These are phyloP conservation scores for Ammodytes dubius DNA, from an alignment of 2,113 vertebrate species.

Conservation along the genomic window DNA sequence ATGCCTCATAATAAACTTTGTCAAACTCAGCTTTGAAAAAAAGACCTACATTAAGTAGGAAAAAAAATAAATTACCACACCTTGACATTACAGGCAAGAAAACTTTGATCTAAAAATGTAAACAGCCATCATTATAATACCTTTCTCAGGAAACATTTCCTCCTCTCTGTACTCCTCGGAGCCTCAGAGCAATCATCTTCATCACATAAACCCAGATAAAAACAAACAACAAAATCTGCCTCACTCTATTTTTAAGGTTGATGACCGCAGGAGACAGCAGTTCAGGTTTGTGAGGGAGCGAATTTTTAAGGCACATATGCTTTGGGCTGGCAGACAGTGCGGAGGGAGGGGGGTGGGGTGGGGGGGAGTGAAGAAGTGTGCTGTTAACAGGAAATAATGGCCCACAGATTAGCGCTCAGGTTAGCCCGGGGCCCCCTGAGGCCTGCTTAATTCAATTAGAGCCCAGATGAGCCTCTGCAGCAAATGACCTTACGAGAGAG, in stretches of 20 bases:
- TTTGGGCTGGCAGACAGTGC: conserved; percentile 71
- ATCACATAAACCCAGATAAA: conserved; percentile 61
- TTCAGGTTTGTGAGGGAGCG: conserved; percentile 69
- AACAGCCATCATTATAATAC: conserved; percentile 52
- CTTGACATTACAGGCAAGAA: conserved; percentile 13
- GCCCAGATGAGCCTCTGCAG: conserved; percentile 84
- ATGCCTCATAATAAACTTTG: background rate
- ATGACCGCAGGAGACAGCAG: conserved; percentile 69
- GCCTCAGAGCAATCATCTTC: conserved; percentile 69
- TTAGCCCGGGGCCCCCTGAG: conserved; percentile 83
- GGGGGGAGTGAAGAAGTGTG: conserved; percentile 67
- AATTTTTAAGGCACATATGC: conserved; percentile 80
- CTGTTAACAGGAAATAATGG: conserved; percentile 86
- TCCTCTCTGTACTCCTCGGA: conserved; percentile 32
- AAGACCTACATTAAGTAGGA: conserved; percentile 2
- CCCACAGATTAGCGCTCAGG: conserved; percentile 85
- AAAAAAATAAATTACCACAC: conserved; percentile 5
- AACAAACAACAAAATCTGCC: conserved; percentile 64
- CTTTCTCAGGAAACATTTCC: conserved; percentile 47
- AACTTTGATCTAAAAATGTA: conserved; percentile 34
- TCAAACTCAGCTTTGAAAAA: conserved; percentile 21
- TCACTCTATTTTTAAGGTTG: conserved; percentile 72
- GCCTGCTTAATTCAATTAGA: conserved; percentile 88
- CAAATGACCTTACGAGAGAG: conserved; percentile 84
- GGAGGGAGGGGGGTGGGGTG: conserved; percentile 47